Conservation (phyloP, 2,113 vertebrate species). For the Alethe castanea region DNA sequence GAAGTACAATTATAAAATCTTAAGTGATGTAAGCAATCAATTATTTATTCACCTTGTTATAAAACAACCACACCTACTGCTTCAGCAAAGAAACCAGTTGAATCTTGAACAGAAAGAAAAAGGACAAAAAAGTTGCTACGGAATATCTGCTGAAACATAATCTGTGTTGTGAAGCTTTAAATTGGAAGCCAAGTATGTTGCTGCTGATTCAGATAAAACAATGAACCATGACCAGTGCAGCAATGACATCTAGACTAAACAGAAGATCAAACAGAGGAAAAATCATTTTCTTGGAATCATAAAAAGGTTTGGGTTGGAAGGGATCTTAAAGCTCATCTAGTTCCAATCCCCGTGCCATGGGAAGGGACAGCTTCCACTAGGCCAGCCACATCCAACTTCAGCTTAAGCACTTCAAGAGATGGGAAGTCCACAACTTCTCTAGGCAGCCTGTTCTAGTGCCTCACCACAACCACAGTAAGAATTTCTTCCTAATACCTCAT, state of each 20-base stretch:
- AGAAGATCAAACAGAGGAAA: neutral
- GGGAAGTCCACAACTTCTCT: neutral
- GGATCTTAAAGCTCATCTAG: neutral
- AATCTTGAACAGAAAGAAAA: neutral
- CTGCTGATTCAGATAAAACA: neutral
- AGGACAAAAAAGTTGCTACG: neutral
- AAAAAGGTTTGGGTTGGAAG: neutral
- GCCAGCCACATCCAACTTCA: neutral
- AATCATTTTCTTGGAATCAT: neutral
- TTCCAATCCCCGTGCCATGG: neutral
- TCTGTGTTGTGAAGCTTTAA: neutral
- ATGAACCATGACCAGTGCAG: neutral
- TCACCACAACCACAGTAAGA: neutral
- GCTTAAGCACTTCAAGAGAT: neutral
- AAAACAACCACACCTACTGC: conserved; percentile 30
- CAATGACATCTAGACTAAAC: neutral
- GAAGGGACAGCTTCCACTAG: neutral
- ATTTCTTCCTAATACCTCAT: neutral
- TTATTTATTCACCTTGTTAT: conserved; percentile 32
- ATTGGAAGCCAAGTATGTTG: neutral
- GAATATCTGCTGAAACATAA: neutral
- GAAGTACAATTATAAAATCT: conserved; percentile 46
- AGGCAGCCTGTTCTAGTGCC: neutral
- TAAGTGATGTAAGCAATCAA: conserved; percentile 54
- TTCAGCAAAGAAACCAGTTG: conserved; percentile 27